phyloP scores from a whole-genome alignment of 2,797 vertebrate species.

The Calcarius lapponicus region DNA sequence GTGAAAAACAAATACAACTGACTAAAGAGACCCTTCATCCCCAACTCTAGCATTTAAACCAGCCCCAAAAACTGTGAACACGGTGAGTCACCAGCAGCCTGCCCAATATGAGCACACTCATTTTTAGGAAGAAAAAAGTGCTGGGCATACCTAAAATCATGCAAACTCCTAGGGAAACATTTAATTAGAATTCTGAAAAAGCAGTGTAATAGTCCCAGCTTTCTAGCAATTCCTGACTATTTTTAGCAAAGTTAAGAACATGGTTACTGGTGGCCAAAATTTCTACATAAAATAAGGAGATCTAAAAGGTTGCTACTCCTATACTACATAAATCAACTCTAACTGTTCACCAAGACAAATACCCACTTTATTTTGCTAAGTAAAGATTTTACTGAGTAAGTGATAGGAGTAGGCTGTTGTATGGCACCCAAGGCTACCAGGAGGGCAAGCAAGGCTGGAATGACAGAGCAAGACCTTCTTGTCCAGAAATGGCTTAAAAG shows the following conservation, averaged over 20 bases:
- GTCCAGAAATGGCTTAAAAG: background rate
- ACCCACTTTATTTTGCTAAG: background rate
- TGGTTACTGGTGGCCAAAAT: background rate
- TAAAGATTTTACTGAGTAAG: background rate
- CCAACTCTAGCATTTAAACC: background rate
- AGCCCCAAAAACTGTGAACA: background rate
- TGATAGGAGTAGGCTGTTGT: background rate
- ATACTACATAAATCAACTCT: background rate
- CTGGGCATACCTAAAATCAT: background rate
- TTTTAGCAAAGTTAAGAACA: background rate
- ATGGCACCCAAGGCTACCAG: background rate
- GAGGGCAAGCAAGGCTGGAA: background rate
- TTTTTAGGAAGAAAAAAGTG: background rate
- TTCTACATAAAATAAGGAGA: background rate
- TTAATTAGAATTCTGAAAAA: background rate
- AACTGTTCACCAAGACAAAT: background rate
- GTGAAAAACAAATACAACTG: background rate
- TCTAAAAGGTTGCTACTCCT: background rate
- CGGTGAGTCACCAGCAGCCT: background rate
- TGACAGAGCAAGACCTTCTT: background rate
- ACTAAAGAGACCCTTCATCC: background rate
- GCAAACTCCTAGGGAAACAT: background rate
- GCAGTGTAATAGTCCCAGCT: background rate
- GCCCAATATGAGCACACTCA: background rate
- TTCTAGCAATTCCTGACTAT: background rate